Conservation (phyloP, 2,888 invertebrate species). For the Leptopilina myrica region DNA sequence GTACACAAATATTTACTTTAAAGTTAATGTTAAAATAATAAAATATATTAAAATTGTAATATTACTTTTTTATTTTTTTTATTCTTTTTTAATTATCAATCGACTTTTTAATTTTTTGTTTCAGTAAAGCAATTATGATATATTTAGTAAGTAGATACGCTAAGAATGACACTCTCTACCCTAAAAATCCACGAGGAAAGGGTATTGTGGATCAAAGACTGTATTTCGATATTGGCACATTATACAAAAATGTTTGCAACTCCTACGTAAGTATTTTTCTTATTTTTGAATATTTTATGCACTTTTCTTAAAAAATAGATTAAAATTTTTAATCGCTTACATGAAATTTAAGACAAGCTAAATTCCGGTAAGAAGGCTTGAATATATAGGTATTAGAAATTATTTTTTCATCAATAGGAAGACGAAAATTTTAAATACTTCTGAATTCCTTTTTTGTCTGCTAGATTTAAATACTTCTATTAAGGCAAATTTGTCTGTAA, state of each 20-base stretch:
- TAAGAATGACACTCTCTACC: slow-evolving; percentile 85
- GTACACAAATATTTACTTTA: slow-evolving; percentile 62
- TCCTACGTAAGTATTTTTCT: slow-evolving; percentile 81
- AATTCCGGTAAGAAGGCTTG: too few relatives aligned
- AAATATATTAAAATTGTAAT: neutral
- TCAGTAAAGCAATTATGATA: slow-evolving; percentile 85
- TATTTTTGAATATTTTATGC: neutral
- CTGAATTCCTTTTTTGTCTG: too few relatives aligned
- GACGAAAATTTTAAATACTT: too few relatives aligned
- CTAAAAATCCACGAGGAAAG: slow-evolving; percentile 86
- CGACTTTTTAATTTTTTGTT: slow-evolving; percentile 45
- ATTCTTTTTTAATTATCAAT: slow-evolving; percentile 7
- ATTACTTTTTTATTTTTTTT: too few relatives aligned
- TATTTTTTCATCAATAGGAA: too few relatives aligned
- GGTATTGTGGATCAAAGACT: slow-evolving; percentile 88
- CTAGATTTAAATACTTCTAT: too few relatives aligned
- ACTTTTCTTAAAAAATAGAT: too few relatives aligned
- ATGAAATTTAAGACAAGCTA: neutral
- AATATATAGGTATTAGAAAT: too few relatives aligned
- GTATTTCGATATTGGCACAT: slow-evolving; percentile 88
- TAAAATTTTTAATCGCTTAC: too few relatives aligned
- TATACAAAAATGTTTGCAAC: slow-evolving; percentile 84
- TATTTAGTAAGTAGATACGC: slow-evolving; percentile 90
- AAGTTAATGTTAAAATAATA: neutral
- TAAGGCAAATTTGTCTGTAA: too few relatives aligned